Percentiles rank a stretch among this genome's conserved stretches.
Evolutionary conservation across 2,113 vertebrate species (phyloP).

Genomic region (Lophura nycthemera): DNA sequence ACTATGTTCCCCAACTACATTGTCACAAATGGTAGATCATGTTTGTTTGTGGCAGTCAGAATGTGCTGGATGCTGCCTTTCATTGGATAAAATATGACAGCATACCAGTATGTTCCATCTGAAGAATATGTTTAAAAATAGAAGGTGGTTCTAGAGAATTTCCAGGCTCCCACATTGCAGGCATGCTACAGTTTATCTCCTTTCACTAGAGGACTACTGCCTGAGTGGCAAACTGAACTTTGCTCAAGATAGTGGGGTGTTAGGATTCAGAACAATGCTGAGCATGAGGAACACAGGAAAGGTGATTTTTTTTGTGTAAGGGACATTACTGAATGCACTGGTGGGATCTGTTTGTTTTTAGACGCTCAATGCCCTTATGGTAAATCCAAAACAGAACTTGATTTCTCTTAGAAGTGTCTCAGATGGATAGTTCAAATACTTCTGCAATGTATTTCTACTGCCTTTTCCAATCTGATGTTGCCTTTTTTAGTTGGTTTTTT

Average conservation of each 20-base stretch:
- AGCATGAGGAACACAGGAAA: neutral
- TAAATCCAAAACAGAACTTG: neutral
- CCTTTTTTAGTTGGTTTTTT: neutral
- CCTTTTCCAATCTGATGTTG: neutral
- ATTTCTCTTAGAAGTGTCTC: neutral
- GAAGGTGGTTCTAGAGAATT: slow-evolving; percentile 46
- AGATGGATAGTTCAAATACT: neutral
- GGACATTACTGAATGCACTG: neutral
- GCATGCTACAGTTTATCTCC: slow-evolving; percentile 30
- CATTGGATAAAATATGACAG: slow-evolving; percentile 11
- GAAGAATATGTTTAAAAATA: slow-evolving; percentile 59
- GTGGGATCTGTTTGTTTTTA: neutral
- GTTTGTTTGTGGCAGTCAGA: neutral
- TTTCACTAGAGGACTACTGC: neutral
- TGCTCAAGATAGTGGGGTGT: slow-evolving; percentile 40
- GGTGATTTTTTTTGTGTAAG: neutral
- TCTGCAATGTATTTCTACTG: neutral
- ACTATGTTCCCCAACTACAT: accelerated
- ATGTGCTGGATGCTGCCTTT: slow-evolving; percentile 12
- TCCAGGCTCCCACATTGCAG: slow-evolving; percentile 51
- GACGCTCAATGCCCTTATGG: neutral
- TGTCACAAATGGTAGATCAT: neutral
- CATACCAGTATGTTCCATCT: slow-evolving; percentile 3
- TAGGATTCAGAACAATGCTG: neutral
- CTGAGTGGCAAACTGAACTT: slow-evolving; percentile 18